Conservation (phyloP, 2,888 invertebrate genomes). For the Microplitis manilae region DNA sequence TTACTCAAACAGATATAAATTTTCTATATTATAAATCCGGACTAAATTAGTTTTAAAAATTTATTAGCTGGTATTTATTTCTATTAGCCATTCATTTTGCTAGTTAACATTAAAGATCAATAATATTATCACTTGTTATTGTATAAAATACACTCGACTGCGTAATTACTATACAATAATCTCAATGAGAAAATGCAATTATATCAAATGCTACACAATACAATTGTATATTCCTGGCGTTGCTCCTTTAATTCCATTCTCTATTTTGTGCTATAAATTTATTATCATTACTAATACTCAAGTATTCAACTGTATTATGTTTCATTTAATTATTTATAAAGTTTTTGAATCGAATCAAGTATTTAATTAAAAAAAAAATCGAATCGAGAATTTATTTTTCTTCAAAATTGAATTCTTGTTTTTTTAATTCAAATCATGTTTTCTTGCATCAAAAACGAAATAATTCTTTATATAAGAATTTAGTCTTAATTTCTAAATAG, state of each 20-base stretch:
- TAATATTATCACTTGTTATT: background rate
- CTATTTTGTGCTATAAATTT: background rate
- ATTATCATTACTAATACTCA: background rate
- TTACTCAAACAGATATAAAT: no score
- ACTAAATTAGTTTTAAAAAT: no score
- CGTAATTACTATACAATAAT: background rate
- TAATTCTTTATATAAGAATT: no score
- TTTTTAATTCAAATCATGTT: no score
- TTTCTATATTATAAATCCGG: no score
- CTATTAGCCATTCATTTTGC: background rate
- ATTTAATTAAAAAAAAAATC: no score
- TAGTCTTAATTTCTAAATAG: no score
- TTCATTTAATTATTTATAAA: background rate
- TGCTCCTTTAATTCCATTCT: background rate
- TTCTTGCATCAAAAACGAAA: no score
- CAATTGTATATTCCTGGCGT: background rate
- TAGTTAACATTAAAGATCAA: background rate
- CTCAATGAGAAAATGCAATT: background rate
- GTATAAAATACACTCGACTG: background rate
- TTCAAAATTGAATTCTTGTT: no score
- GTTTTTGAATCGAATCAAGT: background rate
- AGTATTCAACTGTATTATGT: background rate
- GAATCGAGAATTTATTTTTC: no score
- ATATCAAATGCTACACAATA: background rate
- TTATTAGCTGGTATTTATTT: background rate